Conservation (phyloP, 2,888 invertebrate genomes). For the Hyles lineata region DNA sequence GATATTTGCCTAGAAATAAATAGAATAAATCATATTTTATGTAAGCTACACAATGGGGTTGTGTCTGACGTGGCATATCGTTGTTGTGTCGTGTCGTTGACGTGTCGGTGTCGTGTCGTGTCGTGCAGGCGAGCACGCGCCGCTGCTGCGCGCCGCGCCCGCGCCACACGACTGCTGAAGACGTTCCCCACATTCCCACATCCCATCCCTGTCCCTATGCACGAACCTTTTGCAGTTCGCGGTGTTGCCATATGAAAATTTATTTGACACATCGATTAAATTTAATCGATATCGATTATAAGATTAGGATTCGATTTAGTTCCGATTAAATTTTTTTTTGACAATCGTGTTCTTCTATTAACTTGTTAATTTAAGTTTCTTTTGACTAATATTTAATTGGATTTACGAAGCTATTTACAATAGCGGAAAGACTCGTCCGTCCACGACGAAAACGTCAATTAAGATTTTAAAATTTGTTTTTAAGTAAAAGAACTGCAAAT, state of each 20-base stretch:
- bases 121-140: constrained; percentile 75
- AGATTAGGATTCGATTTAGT: not conserved
- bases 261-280: not conserved
- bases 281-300: not conserved
- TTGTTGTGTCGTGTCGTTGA: constrained; percentile 56
- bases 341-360: not conserved
- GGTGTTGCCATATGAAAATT: constrained; percentile 4
- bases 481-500: constrained; percentile 7
- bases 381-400: too few relatives aligned
- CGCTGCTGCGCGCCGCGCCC: constrained; percentile 71
- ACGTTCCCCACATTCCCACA: constrained; percentile 40
- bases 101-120: constrained; percentile 50
- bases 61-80: constrained; percentile 45
- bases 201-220: constrained; percentile 32
- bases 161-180: constrained; percentile 65
- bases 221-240: constrained; percentile 35
- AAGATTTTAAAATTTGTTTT: not conserved
- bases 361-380: too few relatives aligned
- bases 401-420: not conserved
- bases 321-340: not conserved
- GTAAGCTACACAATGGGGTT: not conserved
- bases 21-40: not conserved
- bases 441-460: constrained; percentile 9
- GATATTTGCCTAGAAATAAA: not conserved
- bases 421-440: not conserved